Base-by-base conservation (phyloP, 2,113 vertebrate species). In the Galeopterus variegatus region DNA sequence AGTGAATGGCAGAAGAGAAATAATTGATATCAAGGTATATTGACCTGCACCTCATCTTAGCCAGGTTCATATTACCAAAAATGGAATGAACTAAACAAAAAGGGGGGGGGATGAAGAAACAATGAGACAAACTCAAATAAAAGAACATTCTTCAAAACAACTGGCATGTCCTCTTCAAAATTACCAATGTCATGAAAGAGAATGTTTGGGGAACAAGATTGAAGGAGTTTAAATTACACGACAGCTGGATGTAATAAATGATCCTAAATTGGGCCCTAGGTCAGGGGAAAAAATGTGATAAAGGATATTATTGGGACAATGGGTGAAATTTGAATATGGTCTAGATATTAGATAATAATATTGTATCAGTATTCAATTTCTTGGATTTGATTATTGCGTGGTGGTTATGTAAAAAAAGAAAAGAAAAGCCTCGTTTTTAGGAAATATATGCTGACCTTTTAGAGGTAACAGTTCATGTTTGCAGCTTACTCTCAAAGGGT, bases 111-210 rank as follows among this genome's bases (percentile, higher is more conserved):
- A 41, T 83, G 9, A 94, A 62, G 45, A 56, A 95, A 70, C 50
- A 54, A 19, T 24, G 67, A 94, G 41, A 64, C n/a, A 58, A 82
- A 82, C 28, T 36, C 21, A 86, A 82, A 52, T 33, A 21, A 90
- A 90, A 62, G 26, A 65, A 41, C 45, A 70, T 62, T 62, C 58
- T 92, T 93, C 48, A 67, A 60, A 92, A 80, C 15, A 95, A 58
- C 24, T 21, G 4, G 26, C 52, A 54, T 28, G 8, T 60, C 87
- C 67, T 83, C 28, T 65, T 88, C 36, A 82, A 64, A 88, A 82
- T n/a, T 67, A 54, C n/a, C 67, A 82, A 2, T 81, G 50, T 64
- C 15, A 24, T 70, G 19, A 65, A 87, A 73, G 36, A 92, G 33
- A 41, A 33, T 77, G n/a, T 10, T 33, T n/a, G 52, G 50, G 2